phyloP scores from a whole-genome alignment of 2,113 vertebrate species.

The Chitala chitala region DNA sequence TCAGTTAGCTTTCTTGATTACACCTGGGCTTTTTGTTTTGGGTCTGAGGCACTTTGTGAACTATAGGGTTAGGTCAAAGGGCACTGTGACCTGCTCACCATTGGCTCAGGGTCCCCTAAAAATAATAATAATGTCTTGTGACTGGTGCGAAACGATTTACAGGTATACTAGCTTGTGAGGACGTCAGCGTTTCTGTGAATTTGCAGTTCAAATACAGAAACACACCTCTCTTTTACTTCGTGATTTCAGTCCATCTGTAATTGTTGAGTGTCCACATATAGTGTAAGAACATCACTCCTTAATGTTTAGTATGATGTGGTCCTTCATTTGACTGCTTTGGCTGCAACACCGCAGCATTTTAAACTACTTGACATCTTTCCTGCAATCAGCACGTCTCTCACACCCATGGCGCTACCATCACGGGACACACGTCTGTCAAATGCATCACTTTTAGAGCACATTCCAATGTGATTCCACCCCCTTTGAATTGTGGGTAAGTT shows the following conservation, averaged over 20 bases:
- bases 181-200: no score
- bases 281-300: background rate
- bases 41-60: background rate
- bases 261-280: background rate
- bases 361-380: background rate
- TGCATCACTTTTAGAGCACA: background rate
- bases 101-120: no score
- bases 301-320: background rate
- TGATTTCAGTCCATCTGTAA: background rate
- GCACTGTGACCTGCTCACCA: no score
- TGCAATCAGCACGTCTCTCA: conserved; percentile 40
- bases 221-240: background rate
- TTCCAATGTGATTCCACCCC: background rate
- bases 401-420: conserved; percentile 27
- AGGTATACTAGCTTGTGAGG: no score
- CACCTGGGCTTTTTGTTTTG: background rate
- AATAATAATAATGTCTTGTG: no score
- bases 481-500: background rate
- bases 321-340: background rate
- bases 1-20: background rate
- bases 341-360: background rate
- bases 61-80: no score
- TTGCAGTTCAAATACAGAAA: no score
- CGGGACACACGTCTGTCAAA: background rate
- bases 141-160: no score